Conservation (phyloP, 2,888 invertebrate genomes). For the Apamea crenata region DNA sequence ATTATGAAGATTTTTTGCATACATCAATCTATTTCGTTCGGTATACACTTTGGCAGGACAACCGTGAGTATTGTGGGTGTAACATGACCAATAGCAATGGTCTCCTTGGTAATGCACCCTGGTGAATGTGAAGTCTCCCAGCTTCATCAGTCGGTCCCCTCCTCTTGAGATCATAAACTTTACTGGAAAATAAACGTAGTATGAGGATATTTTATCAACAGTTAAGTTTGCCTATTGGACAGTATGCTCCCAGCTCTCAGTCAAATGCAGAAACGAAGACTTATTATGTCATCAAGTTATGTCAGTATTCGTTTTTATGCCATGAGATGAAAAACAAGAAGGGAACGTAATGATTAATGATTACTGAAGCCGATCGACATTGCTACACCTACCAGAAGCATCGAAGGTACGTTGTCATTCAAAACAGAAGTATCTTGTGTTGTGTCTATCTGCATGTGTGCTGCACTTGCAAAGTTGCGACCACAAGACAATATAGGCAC, state of each 20-base stretch:
- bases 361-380: not conserved
- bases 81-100: slow-evolving; percentile 84
- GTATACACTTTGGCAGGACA: slow-evolving; percentile 85
- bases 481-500: not conserved
- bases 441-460: not conserved
- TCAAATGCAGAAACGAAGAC: not conserved
- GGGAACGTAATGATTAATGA: not conserved
- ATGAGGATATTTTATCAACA: slow-evolving; percentile 56
- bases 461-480: not conserved
- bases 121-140: slow-evolving; percentile 86
- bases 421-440: too few relatives aligned
- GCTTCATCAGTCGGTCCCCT: slow-evolving; percentile 84
- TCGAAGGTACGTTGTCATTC: not conserved
- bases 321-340: not conserved
- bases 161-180: slow-evolving; percentile 85
- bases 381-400: not conserved
- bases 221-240: not conserved
- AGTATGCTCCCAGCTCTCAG: not conserved
- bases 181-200: slow-evolving; percentile 77
- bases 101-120: slow-evolving; percentile 73
- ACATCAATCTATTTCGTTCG: slow-evolving; percentile 78
- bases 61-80: slow-evolving; percentile 81
- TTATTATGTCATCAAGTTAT: not conserved
- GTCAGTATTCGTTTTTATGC: not conserved
- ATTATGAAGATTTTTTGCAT: slow-evolving; percentile 83